Percentiles rank a stretch among this genome's conserved stretches.
These are phyloP conservation scores for Dasysyrphus tricinctus DNA, from an alignment of 2,888 invertebrate species.

Conservation along the genomic window DNA sequence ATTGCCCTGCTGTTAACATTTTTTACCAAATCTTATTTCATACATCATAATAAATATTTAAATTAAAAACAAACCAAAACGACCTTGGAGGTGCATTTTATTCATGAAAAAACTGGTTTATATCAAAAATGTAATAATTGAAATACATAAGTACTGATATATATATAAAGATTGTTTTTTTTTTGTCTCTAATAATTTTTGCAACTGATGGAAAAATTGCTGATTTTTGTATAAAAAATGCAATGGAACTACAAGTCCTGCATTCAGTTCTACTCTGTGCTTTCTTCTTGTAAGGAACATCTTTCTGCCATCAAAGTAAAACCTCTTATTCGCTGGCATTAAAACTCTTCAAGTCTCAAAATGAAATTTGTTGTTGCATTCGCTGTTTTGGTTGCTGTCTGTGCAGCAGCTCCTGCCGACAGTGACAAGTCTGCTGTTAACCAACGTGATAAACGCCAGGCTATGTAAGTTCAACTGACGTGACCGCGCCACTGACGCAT, in stretches of 20 bases:
- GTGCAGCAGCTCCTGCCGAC: slow-evolving; percentile 76
- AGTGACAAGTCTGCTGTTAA: slow-evolving; percentile 78
- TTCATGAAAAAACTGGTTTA: slow-evolving; percentile 15
- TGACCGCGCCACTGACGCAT: too few species aligned
- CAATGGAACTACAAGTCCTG: slow-evolving; percentile 1
- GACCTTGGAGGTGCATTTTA: slow-evolving; percentile 26
- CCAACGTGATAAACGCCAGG: slow-evolving; percentile 79
- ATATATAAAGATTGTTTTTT: not conserved
- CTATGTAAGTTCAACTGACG: too few species aligned
- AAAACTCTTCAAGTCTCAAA: slow-evolving; percentile 54
- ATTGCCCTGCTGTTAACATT: not conserved
- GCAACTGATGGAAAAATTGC: not conserved
- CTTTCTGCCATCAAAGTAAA: not conserved
- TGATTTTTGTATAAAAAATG: slow-evolving; percentile 57
- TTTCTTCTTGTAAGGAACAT: slow-evolving; percentile 59
- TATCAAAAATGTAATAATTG: slow-evolving; percentile 12
- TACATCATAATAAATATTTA: not conserved
- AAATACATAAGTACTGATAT: too few species aligned
- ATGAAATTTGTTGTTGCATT: slow-evolving; percentile 81
- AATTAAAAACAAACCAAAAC: not conserved
- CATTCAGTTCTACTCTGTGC: slow-evolving; percentile 56
- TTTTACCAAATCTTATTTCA: not conserved
- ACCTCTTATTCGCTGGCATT: too few species aligned
- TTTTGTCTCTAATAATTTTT: slow-evolving; percentile 20
- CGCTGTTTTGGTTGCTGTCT: slow-evolving; percentile 81